phyloP scores from a whole-genome alignment of 1,140 invertebrate species.

The Nixonia krombeini region DNA sequence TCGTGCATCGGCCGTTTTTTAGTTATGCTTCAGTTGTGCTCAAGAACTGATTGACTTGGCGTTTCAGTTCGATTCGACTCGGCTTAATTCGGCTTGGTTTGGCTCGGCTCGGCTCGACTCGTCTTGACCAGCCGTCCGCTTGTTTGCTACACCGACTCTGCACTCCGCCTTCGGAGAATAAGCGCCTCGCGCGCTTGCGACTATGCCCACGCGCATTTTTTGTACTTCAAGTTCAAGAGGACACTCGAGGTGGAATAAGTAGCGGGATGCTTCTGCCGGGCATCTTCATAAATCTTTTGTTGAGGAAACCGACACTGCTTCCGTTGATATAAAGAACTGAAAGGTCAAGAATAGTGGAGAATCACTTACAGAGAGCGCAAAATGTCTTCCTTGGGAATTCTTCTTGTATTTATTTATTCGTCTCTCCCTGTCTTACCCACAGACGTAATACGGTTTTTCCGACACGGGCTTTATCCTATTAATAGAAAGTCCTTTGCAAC shows the following conservation, averaged over 20 bases:
- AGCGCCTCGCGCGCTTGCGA: slow-evolving; percentile 2
- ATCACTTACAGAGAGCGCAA: slow-evolving; percentile 41
- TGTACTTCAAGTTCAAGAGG: slow-evolving; percentile 49
- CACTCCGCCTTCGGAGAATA: background rate
- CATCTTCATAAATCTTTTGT: slow-evolving; percentile 62
- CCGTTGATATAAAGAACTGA: slow-evolving; percentile 52
- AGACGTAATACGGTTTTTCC: no score
- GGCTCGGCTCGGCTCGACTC: no score
- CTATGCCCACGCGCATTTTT: slow-evolving; percentile 41
- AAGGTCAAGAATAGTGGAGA: slow-evolving; percentile 56
- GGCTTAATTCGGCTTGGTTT: no score
- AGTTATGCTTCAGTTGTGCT: no score
- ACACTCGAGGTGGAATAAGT: slow-evolving; percentile 58
- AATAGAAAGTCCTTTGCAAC: no score
- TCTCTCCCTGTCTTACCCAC: no score
- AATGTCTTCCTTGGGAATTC: slow-evolving; percentile 19
- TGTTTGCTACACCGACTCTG: no score
- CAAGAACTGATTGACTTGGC: no score
- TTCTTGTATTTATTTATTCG: slow-evolving; percentile 23
- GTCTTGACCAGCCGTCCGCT: no score
- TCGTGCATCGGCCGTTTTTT: no score
- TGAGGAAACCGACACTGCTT: slow-evolving; percentile 49
- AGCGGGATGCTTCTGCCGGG: slow-evolving; percentile 52
- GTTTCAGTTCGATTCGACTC: no score
- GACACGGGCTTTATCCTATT: no score